Base-by-base conservation (phyloP, 2,888 invertebrate species). In the Stratiomys singularior region DNA sequence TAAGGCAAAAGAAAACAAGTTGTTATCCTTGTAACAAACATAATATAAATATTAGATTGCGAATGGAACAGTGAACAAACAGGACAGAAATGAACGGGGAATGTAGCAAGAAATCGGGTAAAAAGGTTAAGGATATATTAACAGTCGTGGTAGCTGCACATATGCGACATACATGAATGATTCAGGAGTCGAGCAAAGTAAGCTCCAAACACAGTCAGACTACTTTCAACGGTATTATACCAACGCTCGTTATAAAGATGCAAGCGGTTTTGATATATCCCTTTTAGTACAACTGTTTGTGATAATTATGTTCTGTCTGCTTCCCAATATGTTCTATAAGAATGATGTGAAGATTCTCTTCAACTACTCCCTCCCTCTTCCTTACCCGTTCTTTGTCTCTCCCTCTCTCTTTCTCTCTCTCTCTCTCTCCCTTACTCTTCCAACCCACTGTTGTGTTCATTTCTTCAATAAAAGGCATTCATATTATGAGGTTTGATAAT, bases 131-230 rank as follows among this genome's bases (percentile, higher is more conserved):
- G 52, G 18, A 52, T 52, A 18, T 52, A 52, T 52, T 52, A 52
- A 18, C 52, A 52, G 52, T 13, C 52, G 18, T 52, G 52, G 18
- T 13, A n/a, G 52, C 7, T 7, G 25, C 23, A 60, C 58, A 60
- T 60, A 60, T 60, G 58, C 25, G 58, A 60, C 58, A 60, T 60
- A 60, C 18, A 60, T 60, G 58, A 60, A 60, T 60, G 58, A 60
- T 60, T 60, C 58, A 60, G 25, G 21, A 60, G 58, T 13, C 13
- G 23, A 60, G 21, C 58, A 60, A 23, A 60, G 23, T 60, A 60
- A 60, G 58, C 58, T 60, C 23, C 21, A 23, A 60, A 15, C n/a
- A 52, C 15, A 52, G 15, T n/a, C 52, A 52, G n/a, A 13, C 52
- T 52, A 4, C 52, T n/a, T 18, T 13, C 15, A 2, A 18, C 18